Evolutionary conservation across 1,140 invertebrate species (phyloP).

Genomic region (Aculops lycopersici): DNA sequence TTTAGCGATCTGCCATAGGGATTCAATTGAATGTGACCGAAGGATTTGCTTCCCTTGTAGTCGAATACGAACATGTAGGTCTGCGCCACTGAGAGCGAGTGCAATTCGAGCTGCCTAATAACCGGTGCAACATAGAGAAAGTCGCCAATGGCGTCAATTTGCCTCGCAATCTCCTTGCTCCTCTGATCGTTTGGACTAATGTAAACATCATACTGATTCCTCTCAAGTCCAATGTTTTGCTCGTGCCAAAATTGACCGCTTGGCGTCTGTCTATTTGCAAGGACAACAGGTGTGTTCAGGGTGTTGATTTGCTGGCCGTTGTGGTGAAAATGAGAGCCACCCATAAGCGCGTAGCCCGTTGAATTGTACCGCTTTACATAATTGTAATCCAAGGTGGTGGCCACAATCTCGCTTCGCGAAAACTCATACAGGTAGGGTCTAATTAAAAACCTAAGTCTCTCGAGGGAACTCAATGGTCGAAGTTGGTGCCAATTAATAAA

Average conservation of each 20-base stretch:
- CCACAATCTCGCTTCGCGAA: constrained; percentile 6
- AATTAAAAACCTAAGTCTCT: constrained; percentile 5
- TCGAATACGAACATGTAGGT: constrained; percentile 3
- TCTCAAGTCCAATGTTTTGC: background rate
- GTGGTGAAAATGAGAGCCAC: background rate
- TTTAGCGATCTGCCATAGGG: too few relatives aligned
- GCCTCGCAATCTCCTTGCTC: background rate
- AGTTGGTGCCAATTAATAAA: constrained; percentile 2
- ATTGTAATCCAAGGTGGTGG: constrained; percentile 3
- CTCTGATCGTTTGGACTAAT: background rate
- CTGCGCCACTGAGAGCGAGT: background rate
- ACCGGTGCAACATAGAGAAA: constrained; percentile 4
- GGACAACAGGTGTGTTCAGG: background rate
- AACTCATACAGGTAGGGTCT: constrained; percentile 6
- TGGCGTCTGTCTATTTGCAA: background rate
- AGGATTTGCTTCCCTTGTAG: constrained; percentile 6
- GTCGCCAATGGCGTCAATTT: constrained; percentile 5
- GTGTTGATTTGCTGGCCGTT: background rate
- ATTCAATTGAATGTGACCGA: constrained; percentile 3
- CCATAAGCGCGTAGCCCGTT: background rate
- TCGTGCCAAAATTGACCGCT: background rate
- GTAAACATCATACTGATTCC: background rate
- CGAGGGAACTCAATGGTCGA: background rate
- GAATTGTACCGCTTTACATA: constrained; percentile 5
- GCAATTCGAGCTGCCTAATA: constrained; percentile 2